phyloP scores from a whole-genome alignment of 2,888 invertebrate genomes.

The Agrotis ipsilon region DNA sequence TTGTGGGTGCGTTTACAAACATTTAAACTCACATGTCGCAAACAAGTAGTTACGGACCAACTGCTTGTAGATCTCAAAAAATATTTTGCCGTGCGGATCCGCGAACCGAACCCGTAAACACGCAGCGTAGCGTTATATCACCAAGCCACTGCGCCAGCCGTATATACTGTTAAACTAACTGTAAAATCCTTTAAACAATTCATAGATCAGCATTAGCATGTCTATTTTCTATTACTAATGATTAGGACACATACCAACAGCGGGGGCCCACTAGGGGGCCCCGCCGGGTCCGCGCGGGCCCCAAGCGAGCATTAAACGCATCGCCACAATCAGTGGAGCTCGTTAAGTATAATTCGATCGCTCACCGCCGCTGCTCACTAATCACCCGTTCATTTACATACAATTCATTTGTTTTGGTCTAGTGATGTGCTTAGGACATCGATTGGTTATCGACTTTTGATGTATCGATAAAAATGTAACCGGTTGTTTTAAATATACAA shows the following conservation, averaged over 20 bases:
- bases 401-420: constrained; percentile 76
- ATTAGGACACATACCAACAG: not conserved
- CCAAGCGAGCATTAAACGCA: constrained; percentile 55
- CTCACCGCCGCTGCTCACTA: constrained; percentile 73
- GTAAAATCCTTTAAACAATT: not conserved
- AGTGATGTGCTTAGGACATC: constrained; percentile 49
- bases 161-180: no score
- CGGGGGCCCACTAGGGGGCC: not conserved
- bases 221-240: constrained; percentile 9
- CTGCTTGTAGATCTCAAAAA: no score
- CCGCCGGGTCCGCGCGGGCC: not conserved
- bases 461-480: not conserved
- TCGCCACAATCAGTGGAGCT: constrained; percentile 73
- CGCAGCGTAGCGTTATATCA: no score
- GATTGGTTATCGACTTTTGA: constrained; percentile 4
- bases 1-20: no score
- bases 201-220: not conserved
- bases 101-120: no score
- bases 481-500: not conserved
- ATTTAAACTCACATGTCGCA: no score
- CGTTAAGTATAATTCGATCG: constrained; percentile 82
- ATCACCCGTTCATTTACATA: constrained; percentile 79
- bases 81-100: no score
- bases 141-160: no score
- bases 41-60: no score